Base-by-base conservation (phyloP, 2,888 invertebrate genomes). In the Chrysodeixis includens region DNA sequence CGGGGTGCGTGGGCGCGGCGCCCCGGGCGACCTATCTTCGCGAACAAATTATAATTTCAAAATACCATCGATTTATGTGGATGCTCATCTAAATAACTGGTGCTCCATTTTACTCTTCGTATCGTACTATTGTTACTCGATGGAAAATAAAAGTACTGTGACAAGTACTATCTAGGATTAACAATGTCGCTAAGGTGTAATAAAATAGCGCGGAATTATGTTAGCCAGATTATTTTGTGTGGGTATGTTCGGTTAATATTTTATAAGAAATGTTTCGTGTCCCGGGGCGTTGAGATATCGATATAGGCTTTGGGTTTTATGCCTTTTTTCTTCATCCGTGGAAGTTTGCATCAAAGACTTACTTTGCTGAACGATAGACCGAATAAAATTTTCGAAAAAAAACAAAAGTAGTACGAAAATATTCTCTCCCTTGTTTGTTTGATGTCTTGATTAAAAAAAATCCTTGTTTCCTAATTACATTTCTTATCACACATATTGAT, bases 1-100 rank as follows among this genome's bases (percentile, higher is more conserved):
- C 72, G 62, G 58, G 54, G 54, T 49, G 66, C 90, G 93, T 92
- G 88, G 93, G 93, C 90, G 92, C 86, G 79, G 86, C 90, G 92
- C 93, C 91, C 85, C 92, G 88, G 91, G 93, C 93, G 89, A 86
- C 88, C 90, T 92, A 91, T 92, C 93, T 91, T 86, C 88, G 84
- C 85, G 91, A 91, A 91, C 93, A 92, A 94, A 94, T 94, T 94
- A 94, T 93, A 94, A 93, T 94, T 94, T 94, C 91, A 91, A 93
- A 94, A 93, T 92, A 91, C 90, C 90, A 88, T 93, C 93, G 92
- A 94, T 94, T 94, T 94, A 94, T 94, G 92, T 88, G 90, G 88
- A 88, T 90, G 88, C 92, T 92, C 93, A 90, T 91, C 90, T 91
- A 90, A 88, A 93, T 91, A 92, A 90, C 86, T 88, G 88, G 83